Evolutionary conservation across 2,888 invertebrate species (phyloP).

Genomic region (Kryphioiulus occultus): DNA sequence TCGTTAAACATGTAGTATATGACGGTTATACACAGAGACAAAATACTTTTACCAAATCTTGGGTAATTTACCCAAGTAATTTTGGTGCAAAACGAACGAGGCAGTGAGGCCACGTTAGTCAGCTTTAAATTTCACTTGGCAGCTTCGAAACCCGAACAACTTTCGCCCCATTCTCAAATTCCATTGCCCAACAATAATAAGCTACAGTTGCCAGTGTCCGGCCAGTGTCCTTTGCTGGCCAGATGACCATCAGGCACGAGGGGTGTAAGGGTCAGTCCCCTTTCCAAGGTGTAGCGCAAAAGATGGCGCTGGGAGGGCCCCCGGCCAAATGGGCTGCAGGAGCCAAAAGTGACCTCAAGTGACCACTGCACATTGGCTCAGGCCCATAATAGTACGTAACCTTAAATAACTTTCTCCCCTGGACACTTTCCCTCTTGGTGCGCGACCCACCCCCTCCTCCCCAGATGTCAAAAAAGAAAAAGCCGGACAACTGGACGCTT

Average conservation of each 20-base stretch:
- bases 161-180: background rate
- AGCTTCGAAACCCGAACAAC: background rate
- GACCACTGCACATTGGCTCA: slow-evolving; percentile 21
- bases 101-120: too few species aligned
- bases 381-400: slow-evolving; percentile 46
- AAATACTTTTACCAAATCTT: too few species aligned
- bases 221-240: background rate
- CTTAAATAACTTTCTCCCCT: slow-evolving; percentile 43
- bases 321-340: slow-evolving; percentile 21
- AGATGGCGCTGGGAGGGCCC: background rate
- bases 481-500: background rate
- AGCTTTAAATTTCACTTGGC: too few species aligned
- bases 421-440: background rate
- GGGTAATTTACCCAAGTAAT: too few species aligned
- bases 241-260: slow-evolving; percentile 12
- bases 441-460: slow-evolving; percentile 12
- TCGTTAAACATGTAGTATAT: too few species aligned
- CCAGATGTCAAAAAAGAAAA: background rate
- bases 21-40: too few species aligned
- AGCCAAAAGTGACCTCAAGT: slow-evolving; percentile 44
- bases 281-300: background rate
- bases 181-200: background rate
- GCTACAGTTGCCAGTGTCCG: slow-evolving; percentile 22
- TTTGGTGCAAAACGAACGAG: too few species aligned
- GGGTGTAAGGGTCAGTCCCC: slow-evolving; percentile 4